Evolutionary conservation across 2,797 vertebrate genomes (phyloP).

Genomic region (Sebastes nivosus): DNA sequence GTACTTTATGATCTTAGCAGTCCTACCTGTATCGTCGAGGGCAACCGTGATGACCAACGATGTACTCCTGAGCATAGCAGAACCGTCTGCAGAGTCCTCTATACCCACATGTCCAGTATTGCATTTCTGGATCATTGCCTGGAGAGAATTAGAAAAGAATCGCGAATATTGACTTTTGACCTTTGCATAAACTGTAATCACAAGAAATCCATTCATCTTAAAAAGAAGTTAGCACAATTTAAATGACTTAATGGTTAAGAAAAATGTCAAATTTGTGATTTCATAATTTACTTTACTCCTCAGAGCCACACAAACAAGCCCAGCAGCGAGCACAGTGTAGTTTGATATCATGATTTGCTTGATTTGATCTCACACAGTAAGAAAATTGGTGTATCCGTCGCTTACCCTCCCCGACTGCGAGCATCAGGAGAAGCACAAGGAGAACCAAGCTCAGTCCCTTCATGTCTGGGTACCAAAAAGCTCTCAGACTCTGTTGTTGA

Average conservation of each 20-base stretch:
- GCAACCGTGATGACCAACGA: slow-evolving; percentile 78
- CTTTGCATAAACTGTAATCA: not conserved
- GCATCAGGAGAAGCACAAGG: slow-evolving; percentile 78
- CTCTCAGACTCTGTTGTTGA: slow-evolving; percentile 67
- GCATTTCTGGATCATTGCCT: slow-evolving; percentile 69
- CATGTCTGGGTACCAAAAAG: slow-evolving; percentile 73
- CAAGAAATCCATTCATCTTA: not conserved
- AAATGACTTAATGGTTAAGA: not conserved
- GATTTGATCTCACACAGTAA: slow-evolving; percentile 32
- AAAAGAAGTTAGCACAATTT: not conserved
- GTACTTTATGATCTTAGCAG: not conserved
- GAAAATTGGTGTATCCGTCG: slow-evolving; percentile 29
- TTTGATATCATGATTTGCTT: slow-evolving; percentile 20
- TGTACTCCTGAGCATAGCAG: slow-evolving; percentile 82
- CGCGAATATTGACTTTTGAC: not conserved
- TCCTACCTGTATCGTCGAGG: slow-evolving; percentile 80
- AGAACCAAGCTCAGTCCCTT: slow-evolving; percentile 77
- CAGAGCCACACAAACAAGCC: slow-evolving; percentile 10
- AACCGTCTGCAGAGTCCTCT: slow-evolving; percentile 82
- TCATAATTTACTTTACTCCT: not conserved
- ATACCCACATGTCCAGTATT: slow-evolving; percentile 77
- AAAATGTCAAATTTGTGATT: not conserved
- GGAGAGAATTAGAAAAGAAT: not conserved
- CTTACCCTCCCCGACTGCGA: slow-evolving; percentile 79
- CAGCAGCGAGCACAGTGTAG: not conserved